phyloP scores from a whole-genome alignment of 2,113 vertebrate species.

The Cavia aperea region DNA sequence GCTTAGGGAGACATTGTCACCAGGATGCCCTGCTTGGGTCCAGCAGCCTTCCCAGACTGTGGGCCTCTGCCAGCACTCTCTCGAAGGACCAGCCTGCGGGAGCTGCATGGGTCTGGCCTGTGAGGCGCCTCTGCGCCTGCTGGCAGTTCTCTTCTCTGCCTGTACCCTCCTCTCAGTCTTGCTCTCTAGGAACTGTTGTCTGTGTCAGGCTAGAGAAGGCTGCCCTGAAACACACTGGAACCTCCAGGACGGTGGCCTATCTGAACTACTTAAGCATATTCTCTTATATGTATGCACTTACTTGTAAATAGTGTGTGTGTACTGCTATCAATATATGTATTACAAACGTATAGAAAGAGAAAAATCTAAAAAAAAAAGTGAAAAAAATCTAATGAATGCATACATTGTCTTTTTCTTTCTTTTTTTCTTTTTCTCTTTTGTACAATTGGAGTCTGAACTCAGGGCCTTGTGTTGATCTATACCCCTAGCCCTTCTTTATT shows the following conservation, averaged over 20 bases:
- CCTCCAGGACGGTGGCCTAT: neutral
- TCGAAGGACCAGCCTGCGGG: neutral
- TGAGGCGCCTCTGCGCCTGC: neutral
- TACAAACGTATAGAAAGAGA: neutral
- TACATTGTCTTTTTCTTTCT: neutral
- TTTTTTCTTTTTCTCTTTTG: no score
- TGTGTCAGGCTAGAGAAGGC: neutral
- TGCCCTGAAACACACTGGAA: neutral
- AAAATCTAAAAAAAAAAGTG: neutral
- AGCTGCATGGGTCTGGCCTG: neutral
- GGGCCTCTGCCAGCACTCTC: neutral
- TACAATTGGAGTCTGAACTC: neutral
- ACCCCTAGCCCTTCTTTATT: neutral
- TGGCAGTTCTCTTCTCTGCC: neutral
- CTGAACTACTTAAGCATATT: neutral
- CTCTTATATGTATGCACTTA: neutral
- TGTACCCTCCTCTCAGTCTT: neutral
- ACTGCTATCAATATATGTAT: neutral
- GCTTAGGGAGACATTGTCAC: neutral
- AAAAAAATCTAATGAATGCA: neutral
- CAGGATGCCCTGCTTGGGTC: neutral
- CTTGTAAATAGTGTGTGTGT: neutral
- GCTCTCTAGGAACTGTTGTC: constrained; percentile 47
- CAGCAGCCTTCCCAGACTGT: neutral
- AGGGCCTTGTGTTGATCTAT: neutral